These are phyloP conservation scores for Aurelia sp. DNA, from an alignment of 30 jellyfish, hydroid and myxozoan species.

Conservation along the genomic window DNA sequence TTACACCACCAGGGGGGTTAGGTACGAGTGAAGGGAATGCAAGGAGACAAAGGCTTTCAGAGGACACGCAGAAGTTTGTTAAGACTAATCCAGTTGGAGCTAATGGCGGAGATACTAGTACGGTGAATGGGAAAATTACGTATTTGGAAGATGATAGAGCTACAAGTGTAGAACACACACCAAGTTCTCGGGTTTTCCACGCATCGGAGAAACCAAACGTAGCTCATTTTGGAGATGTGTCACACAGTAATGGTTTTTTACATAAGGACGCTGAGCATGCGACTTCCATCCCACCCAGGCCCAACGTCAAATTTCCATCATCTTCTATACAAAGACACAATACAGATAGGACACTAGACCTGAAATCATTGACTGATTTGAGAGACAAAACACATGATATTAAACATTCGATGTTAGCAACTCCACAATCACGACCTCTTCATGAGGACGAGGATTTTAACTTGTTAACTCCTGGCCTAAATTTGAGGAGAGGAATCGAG, in stretches of 20 bases:
- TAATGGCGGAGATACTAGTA: too few relatives aligned
- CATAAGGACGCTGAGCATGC: neutral
- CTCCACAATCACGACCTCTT: conserved; percentile 19
- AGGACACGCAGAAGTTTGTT: neutral
- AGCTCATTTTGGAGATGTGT: neutral
- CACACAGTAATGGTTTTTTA: neutral
- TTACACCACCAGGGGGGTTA: neutral
- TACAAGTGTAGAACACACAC: neutral
- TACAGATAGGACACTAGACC: neutral
- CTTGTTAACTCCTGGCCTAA: conserved; percentile 46
- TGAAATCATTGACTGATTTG: neutral
- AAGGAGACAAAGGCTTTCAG: neutral
- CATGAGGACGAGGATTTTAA: conserved; percentile 34
- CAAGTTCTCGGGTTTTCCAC: neutral
- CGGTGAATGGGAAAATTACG: neutral
- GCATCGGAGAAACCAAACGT: neutral
- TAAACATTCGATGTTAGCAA: neutral
- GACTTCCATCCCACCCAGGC: neutral
- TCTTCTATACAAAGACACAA: neutral
- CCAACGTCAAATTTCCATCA: neutral
- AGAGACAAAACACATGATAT: neutral
- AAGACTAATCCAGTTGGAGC: neutral
- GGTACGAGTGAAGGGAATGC: neutral
- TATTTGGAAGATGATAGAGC: neutral
- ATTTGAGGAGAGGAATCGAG: conserved; percentile 33